phyloP scores from a whole-genome alignment of 2,888 invertebrate species.

The Drosophila koepferae region DNA sequence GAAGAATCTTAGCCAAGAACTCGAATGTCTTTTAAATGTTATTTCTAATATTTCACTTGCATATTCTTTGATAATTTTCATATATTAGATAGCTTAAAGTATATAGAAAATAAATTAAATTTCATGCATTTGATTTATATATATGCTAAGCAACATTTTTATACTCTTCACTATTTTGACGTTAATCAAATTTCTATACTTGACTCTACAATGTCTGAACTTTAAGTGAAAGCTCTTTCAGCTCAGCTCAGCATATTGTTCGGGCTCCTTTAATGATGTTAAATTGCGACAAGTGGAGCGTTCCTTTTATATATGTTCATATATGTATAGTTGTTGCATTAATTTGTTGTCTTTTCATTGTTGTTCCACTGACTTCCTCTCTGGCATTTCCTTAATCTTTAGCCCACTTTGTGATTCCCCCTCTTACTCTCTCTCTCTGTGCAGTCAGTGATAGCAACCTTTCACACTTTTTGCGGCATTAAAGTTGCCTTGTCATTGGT shows the following conservation, averaged over 20 bases:
- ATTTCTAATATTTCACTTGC: background rate
- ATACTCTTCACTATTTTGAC: background rate
- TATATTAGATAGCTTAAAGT: too few relatives aligned
- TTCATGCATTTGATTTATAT: too few relatives aligned
- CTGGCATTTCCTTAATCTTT: slow-evolving; percentile 63
- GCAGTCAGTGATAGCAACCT: slow-evolving; percentile 53
- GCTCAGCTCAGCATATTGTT: slow-evolving; percentile 8
- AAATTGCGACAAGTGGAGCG: slow-evolving; percentile 42
- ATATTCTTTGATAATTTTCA: background rate
- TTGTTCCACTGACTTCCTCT: slow-evolving; percentile 56
- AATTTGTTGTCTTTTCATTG: slow-evolving; percentile 31
- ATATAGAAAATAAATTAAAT: too few relatives aligned
- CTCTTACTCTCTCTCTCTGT: background rate
- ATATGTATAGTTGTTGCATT: slow-evolving; percentile 8
- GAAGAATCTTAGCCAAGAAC: too few relatives aligned
- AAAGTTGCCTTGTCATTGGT: slow-evolving; percentile 68
- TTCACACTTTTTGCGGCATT: slow-evolving; percentile 59
- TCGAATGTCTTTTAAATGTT: too few relatives aligned
- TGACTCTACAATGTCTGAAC: background rate
- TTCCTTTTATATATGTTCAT: slow-evolving; percentile 20
- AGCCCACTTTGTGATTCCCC: slow-evolving; percentile 44
- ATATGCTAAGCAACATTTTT: background rate
- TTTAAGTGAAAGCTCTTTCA: slow-evolving; percentile 38
- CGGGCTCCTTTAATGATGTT: slow-evolving; percentile 38
- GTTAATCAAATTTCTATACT: slow-evolving; percentile 5